These are phyloP conservation scores for Drosophila parvula DNA, from an alignment of 1,140 invertebrate species.

Conservation along the genomic window DNA sequence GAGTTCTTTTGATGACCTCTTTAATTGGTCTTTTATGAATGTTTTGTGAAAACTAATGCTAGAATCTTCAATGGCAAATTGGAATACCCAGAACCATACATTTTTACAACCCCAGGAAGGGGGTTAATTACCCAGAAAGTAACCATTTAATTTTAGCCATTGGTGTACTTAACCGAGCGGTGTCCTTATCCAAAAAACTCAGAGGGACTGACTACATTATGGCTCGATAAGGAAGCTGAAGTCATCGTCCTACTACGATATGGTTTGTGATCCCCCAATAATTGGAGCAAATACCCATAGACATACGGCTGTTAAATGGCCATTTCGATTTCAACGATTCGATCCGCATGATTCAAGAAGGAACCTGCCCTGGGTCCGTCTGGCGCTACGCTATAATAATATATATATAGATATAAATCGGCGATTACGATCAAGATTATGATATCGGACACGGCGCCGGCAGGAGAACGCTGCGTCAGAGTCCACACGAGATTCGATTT, in stretches of 20 bases:
- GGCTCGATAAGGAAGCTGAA: conserved; percentile 25
- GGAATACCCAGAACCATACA: neutral
- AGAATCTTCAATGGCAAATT: neutral
- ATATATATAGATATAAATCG: conserved; percentile 18
- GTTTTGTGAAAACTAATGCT: too few relatives aligned
- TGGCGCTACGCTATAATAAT: conserved; percentile 9
- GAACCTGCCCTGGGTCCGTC: neutral
- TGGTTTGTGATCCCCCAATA: conserved; percentile 41
- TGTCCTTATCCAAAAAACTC: conserved; percentile 22
- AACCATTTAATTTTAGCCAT: conserved; percentile 4
- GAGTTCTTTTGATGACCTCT: too few relatives aligned
- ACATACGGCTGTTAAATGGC: neutral
- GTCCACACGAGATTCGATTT: conserved; percentile 8
- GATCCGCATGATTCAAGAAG: conserved; percentile 20
- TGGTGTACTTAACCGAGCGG: conserved; percentile 3
- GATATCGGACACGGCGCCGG: conserved; percentile 10
- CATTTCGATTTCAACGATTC: conserved; percentile 6
- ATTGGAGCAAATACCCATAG: conserved; percentile 6
- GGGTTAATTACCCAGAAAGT: neutral
- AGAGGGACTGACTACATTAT: neutral
- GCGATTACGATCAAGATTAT: conserved; percentile 7
- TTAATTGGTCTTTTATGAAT: too few relatives aligned
- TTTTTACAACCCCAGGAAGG: neutral
- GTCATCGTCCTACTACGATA: conserved; percentile 44
- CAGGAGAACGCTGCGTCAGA: conserved; percentile 9